Evolutionary conservation across 2,113 vertebrate genomes (phyloP).

Genomic region (Turnix velox): DNA sequence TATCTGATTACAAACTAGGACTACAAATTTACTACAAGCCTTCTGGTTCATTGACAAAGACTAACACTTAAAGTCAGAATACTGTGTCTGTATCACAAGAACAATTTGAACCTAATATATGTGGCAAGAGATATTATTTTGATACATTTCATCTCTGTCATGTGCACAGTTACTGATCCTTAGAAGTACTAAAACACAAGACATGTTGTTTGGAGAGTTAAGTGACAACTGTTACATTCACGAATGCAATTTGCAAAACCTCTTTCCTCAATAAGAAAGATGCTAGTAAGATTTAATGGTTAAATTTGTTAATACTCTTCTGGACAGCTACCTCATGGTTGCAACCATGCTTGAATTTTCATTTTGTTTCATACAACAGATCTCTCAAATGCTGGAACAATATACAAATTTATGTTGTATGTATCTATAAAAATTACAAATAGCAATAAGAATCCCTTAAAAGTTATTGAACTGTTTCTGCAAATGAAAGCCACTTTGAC

Average conservation of each 20-base stretch:
- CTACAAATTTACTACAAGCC: background rate
- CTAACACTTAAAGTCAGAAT: background rate
- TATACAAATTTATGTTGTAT: background rate
- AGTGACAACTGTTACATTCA: background rate
- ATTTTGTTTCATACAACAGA: background rate
- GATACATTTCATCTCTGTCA: background rate
- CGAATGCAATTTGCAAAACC: background rate
- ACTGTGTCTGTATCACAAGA: background rate
- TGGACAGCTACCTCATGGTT: background rate
- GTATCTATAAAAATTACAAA: no score
- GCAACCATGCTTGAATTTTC: background rate
- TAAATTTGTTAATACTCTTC: background rate
- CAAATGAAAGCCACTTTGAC: background rate
- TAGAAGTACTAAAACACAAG: background rate
- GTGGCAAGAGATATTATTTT: background rate
- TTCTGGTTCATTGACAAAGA: background rate
- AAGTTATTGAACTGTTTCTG: background rate
- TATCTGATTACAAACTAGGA: background rate
- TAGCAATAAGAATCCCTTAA: background rate
- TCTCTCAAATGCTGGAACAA: background rate
- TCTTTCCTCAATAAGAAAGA: background rate
- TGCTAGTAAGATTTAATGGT: background rate
- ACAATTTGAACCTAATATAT: background rate
- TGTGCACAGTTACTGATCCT: background rate
- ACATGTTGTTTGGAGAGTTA: accelerated